Conservation (phyloP, 2,888 invertebrate genomes). For the Zygaena filipendulae region DNA sequence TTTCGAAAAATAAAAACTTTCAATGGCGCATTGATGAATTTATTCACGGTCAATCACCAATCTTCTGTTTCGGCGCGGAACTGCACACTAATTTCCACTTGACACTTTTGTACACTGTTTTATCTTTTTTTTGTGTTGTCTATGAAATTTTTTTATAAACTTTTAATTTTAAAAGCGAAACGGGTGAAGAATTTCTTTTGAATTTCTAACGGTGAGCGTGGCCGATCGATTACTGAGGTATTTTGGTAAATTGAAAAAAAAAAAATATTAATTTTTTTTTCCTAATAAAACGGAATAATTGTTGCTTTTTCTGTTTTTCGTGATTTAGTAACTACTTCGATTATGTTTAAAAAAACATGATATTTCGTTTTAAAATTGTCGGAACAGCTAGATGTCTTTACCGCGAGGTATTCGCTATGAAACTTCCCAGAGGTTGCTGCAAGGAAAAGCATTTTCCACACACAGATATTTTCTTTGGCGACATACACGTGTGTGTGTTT, state of each 20-base stretch:
- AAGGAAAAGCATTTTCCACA: slow-evolving; percentile 68
- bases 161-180: slow-evolving; percentile 39
- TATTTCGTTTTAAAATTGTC: slow-evolving; percentile 29
- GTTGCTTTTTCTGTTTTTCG: slow-evolving; percentile 14
- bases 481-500: slow-evolving; percentile 38
- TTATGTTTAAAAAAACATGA: slow-evolving; percentile 14
- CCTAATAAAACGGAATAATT: slow-evolving; percentile 7
- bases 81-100: slow-evolving; percentile 17
- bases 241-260: slow-evolving; percentile 19
- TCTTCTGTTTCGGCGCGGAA: slow-evolving; percentile 32
- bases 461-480: slow-evolving; percentile 59
- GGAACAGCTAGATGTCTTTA: slow-evolving; percentile 61
- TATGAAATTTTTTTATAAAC: slow-evolving; percentile 23
- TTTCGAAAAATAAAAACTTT: slow-evolving; percentile 32
- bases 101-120: slow-evolving; percentile 18
- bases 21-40: slow-evolving; percentile 30
- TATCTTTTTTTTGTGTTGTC: slow-evolving; percentile 26
- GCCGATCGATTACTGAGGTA: slow-evolving; percentile 38
- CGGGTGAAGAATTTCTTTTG: slow-evolving; percentile 48
- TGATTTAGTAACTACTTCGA: too few relatives aligned
- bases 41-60: slow-evolving; percentile 25
- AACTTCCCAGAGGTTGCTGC: slow-evolving; percentile 68
- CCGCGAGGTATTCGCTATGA: slow-evolving; percentile 69
- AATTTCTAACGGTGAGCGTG: slow-evolving; percentile 31
- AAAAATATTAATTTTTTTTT: slow-evolving; percentile 8